Percentiles rank a stretch among this genome's conserved stretches.
Conservation (phyloP, 35 echinoderm and acorn worm genomes). For the Diadema setosum region DNA sequence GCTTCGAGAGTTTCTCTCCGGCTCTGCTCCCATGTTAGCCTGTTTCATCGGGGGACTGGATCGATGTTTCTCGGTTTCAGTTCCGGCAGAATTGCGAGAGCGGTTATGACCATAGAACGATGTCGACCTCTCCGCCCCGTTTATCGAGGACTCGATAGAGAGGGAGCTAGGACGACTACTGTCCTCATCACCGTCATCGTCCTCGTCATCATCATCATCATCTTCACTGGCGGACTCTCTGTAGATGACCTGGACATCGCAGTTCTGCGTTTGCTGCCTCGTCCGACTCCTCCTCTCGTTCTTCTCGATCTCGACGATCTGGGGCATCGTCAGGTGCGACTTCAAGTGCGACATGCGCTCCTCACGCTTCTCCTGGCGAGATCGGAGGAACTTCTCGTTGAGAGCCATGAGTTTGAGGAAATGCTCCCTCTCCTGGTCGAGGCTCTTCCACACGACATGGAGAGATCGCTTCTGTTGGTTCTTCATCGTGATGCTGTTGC, state of each 20-base stretch:
- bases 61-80: no score
- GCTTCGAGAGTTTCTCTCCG: background rate
- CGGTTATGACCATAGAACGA: background rate
- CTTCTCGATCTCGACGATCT: background rate
- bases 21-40: no score
- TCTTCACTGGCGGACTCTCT: no score
- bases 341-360: background rate
- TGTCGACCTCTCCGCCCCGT: background rate
- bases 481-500: background rate
- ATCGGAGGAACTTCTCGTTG: background rate
- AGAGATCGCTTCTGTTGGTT: constrained; percentile 1
- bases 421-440: background rate
- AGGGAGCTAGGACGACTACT: no score
- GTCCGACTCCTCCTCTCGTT: background rate
- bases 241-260: no score
- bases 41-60: no score
- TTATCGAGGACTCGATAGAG: no score
- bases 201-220: no score
- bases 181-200: no score
- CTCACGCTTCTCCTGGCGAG: background rate
- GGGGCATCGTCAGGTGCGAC: background rate
- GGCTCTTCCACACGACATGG: background rate
- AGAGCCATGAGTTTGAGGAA: constrained; percentile 3
- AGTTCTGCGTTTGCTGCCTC: no score
- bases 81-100: no score